phyloP scores from a whole-genome alignment of 2,888 invertebrate genomes.

The Tineola bisselliella region DNA sequence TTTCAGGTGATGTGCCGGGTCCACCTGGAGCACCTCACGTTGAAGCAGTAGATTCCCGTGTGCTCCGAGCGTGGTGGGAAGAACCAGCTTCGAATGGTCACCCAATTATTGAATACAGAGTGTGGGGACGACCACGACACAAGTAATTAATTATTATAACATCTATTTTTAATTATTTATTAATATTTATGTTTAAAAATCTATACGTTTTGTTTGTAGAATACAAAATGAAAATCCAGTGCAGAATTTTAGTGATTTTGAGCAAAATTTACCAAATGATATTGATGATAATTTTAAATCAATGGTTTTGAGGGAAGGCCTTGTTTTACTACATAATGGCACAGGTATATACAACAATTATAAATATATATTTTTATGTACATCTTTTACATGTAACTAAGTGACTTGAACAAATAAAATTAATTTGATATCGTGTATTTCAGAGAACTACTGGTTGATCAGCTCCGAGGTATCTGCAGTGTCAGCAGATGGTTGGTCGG shows the following conservation, averaged over 20 bases:
- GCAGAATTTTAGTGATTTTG: slow-evolving; percentile 35
- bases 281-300: slow-evolving; percentile 42
- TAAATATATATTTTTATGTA: too few species aligned
- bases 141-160: slow-evolving; percentile 37
- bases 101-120: slow-evolving; percentile 74
- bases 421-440: too few species aligned
- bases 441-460: slow-evolving; percentile 84
- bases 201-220: slow-evolving; percentile 15
- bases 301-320: slow-evolving; percentile 63
- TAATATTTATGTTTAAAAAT: too few species aligned
- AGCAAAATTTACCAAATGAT: slow-evolving; percentile 33
- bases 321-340: slow-evolving; percentile 76
- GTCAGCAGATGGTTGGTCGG: not conserved
- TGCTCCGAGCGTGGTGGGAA: slow-evolving; percentile 84
- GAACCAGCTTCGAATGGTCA: slow-evolving; percentile 82
- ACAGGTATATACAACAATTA: slow-evolving; percentile 71
- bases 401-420: too few species aligned
- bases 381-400: too few species aligned
- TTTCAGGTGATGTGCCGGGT: slow-evolving; percentile 78
- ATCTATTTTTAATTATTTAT: too few species aligned
- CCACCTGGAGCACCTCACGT: slow-evolving; percentile 79
- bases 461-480: slow-evolving; percentile 57
- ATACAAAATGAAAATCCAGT: slow-evolving; percentile 31
- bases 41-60: slow-evolving; percentile 76
- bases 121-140: slow-evolving; percentile 73